Evolutionary conservation across 2,113 vertebrate genomes (phyloP), one percentile per base, ranked within the genome.

Genomic region (Pogonocichla stellata): DNA sequence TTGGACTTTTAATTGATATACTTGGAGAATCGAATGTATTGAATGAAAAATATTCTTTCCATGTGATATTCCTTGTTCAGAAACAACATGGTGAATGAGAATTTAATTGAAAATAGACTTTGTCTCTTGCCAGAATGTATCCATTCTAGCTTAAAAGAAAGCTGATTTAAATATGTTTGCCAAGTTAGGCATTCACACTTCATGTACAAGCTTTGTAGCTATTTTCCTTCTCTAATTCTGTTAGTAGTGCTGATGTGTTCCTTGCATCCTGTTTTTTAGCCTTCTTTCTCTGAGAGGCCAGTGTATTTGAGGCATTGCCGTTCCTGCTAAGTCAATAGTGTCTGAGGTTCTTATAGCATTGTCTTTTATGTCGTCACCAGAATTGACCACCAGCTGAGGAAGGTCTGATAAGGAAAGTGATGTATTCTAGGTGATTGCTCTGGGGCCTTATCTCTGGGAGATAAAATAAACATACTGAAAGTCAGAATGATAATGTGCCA

Each of bases 381-480:
- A 93, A 91, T 3, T 86, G 67, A 65, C 57, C 66, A 70, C 36
- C 36, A 54, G 6, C 29, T 12, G 71, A 91, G 67, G 64, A 43
- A 8, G n/a, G 28, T 70, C 14, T 36, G 81, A 65, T 90, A 89
- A 95, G 47, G 38, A 73, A 74, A 78, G 53, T 90, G 61, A 82
- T 10, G 8, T 43, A 64, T 94, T 87, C 48, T 25, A 88, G 57
- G 56, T 90, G 80, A 88, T 95, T 81, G 43, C 64, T 94, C n/a
- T 73, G 50, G 18, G 26, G 24, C 43, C 58, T 75, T 84, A 75
- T 85, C 47, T 92, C 84, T 80, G 48, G 62, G 23, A 77, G 90
- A 72, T 75, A 73, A 79, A 90, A 90, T 80, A 91, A 96, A 69
- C 95, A 43, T 92, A n/a, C 5, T 86, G 64, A 36, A 91, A 90